Evolutionary conservation across 2,888 invertebrate genomes (phyloP), one percentile per base, ranked within the genome.

Genomic region (Torymus texanus): DNA sequence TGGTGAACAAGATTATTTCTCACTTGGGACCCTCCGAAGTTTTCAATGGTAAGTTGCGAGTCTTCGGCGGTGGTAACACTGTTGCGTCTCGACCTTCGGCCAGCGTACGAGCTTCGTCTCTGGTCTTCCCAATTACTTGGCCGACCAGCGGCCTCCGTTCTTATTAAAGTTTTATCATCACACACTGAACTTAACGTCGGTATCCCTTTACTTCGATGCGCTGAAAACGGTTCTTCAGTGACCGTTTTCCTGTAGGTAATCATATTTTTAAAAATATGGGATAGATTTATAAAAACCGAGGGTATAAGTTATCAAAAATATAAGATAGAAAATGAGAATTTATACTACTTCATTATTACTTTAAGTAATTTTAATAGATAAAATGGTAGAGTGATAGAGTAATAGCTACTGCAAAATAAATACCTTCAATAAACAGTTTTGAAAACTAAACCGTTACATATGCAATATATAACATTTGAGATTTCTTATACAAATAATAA

Each of bases 1-100:
- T 82, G 53, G 82, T 82, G 80, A 82, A 81, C 78, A 82, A 72
- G 65, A 81, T 79, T 81, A 65, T 82, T 80, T 80, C 82, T 79
- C 84, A 90, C 90, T 92, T 97, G 97, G 83, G 96, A 96, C 78
- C 97, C 97, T 66, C 97, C 97, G 90, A 97, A 97, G 91, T 97
- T 97, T 91, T 97, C 97, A 75, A 97, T 95, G 0, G 97, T 97
- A 84, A 97, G 92, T 90, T 97, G 96, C 53, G 96, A 96, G 88
- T 97, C 97, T 88, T 97, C 97, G 68, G 81, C 81, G 81, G 94
- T 93, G 81, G 94, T 93, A 70, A 95, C 92, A 83, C 97, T 97
- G 88, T 96, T 96, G 82, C 97, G 92, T 18, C 97, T 92, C 65
- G 97, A 97, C 65, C 97, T 93, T 3, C 96, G 93, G 65, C 96